Base-by-base conservation (phyloP, 92 coral and sea anemone species). In the Phenganax stokvisi region DNA sequence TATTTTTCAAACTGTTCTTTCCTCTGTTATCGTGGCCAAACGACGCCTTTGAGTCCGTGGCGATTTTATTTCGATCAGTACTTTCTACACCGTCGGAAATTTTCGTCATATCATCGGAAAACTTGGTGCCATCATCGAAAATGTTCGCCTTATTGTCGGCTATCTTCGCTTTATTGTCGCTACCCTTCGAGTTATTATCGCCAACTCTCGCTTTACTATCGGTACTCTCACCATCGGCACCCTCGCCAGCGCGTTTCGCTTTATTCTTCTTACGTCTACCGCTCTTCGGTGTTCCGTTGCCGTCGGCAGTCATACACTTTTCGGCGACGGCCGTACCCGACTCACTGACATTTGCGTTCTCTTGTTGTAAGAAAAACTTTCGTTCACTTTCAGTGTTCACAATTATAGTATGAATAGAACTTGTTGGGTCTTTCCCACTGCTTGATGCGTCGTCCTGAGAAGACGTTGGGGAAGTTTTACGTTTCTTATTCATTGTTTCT, bases 1-100 rank as follows among this genome's bases (percentile, higher is more conserved):
- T 20, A 64, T n/a, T 13, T 59, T 59, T 59, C 44, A 64, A 25
- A 64, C 54, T 68, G 11, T 68, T 68, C 73, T 68, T 68, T 11
- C 52, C 7, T 37, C 9, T 25, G 53, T 53, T 53, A 53, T 30
- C 53, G 7, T 30, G 7, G 5, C 53, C 12, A 3, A n/a, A 8
- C 47, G 73, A 68, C 3, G 13, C 29, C 20, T 68, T 68, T 29
- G 73, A 68, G 54, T 68, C 52, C 52, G 54, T n/a, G 52, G 31
- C 13, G n/a, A 9, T 44, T 8, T 3, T 17, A 64, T 20, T 64
- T 16, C 17, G 16, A 5, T 16, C 53, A 68, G 0, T 52, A 11
- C 73, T 25, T 68, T 68, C 37, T 61, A 61, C 13, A 10, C 72
- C 16, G 25, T 25, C 47, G 47, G 72, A 0, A 7, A 51, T 66